Evolutionary conservation across 2,888 invertebrate species (phyloP).

Genomic region (Tenthredo distinguenda): DNA sequence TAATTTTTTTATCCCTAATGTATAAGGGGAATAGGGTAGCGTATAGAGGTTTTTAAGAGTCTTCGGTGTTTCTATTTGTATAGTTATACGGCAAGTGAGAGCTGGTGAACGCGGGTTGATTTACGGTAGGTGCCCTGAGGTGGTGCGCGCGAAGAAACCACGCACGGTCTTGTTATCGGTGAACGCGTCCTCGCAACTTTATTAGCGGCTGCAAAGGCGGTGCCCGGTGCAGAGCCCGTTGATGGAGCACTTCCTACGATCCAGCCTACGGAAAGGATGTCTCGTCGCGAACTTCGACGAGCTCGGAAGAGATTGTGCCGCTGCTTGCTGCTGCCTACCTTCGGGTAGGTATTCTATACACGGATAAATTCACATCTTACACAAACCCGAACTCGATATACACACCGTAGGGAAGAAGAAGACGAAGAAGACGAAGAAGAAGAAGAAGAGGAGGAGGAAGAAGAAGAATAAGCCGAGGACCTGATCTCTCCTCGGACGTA

Average conservation of each 20-base stretch:
- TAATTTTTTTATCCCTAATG: not conserved
- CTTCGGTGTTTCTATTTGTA: slow-evolving; percentile 43
- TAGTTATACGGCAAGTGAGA: slow-evolving; percentile 43
- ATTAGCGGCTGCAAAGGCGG: slow-evolving; percentile 63
- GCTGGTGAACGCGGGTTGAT: slow-evolving; percentile 59
- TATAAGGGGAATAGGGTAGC: not conserved
- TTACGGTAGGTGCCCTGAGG: slow-evolving; percentile 65
- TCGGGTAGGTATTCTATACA: not conserved
- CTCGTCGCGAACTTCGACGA: slow-evolving; percentile 22
- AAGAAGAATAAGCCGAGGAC: not conserved
- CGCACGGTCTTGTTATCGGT: slow-evolving; percentile 66
- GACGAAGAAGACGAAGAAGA: not conserved
- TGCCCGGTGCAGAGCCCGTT: slow-evolving; percentile 52
- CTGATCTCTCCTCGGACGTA: not conserved
- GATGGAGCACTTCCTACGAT: slow-evolving; percentile 52
- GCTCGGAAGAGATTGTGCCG: not conserved
- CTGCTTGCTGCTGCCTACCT: not conserved
- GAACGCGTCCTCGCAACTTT: slow-evolving; percentile 66
- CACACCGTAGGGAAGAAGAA: not conserved
- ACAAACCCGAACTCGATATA: not conserved
- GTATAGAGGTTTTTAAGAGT: not conserved
- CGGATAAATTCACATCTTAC: not conserved
- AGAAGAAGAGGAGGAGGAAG: too few relatives aligned
- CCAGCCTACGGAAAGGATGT: slow-evolving; percentile 47
- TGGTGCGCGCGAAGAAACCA: slow-evolving; percentile 55